Conservation (phyloP, 2,113 vertebrate genomes). For the Ramphastos sulfuratus region DNA sequence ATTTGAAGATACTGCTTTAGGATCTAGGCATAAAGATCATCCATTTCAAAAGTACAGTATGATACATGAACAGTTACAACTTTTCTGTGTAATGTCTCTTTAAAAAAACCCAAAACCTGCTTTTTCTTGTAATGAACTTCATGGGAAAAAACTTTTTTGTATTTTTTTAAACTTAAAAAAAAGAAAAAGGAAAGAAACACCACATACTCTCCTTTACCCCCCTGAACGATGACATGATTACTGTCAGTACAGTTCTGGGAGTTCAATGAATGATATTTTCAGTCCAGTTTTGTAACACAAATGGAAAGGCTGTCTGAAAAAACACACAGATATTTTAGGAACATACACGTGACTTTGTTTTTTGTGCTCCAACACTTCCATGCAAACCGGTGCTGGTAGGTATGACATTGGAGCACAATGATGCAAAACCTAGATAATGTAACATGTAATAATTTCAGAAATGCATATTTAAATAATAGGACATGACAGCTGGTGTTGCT, state of each 20-base stretch:
- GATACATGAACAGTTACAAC: neutral
- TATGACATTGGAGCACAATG: neutral
- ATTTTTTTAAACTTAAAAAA: no score
- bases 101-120: neutral
- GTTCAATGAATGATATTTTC: neutral
- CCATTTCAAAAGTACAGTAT: neutral
- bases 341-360: neutral
- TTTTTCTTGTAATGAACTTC: neutral
- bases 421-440: neutral
- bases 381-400: neutral
- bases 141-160: neutral
- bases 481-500: neutral
- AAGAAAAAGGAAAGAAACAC: neutral
- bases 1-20: neutral
- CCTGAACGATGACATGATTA: neutral
- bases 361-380: neutral
- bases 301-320: neutral
- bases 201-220: neutral
- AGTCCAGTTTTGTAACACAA: neutral
- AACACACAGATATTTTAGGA: neutral
- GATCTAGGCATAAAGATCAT: neutral
- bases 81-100: neutral
- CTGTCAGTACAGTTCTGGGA: neutral
- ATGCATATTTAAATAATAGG: neutral
- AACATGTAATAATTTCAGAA: conserved; percentile 24